phyloP scores from a whole-genome alignment of 2,888 invertebrate species.

The Muschampia staudingeri region DNA sequence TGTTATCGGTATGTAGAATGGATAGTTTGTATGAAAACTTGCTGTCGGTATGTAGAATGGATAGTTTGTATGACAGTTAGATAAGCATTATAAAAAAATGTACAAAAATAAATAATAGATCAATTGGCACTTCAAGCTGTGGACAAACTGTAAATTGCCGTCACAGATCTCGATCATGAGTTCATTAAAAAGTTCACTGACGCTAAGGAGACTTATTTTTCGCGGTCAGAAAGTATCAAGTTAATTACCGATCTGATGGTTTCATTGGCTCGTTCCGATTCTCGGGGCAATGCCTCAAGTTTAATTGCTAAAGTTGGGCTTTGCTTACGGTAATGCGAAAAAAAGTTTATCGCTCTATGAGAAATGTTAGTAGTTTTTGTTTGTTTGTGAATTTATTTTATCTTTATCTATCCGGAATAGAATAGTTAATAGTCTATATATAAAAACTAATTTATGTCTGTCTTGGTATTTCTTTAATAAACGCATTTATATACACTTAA shows the following conservation, averaged over 20 bases:
- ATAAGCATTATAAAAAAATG: neutral
- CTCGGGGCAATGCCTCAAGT: neutral
- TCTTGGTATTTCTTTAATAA: too few species aligned
- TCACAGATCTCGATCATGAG: neutral
- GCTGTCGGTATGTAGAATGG: too few species aligned
- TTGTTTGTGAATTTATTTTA: neutral
- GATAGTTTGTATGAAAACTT: too few species aligned
- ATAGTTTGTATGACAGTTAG: too few species aligned
- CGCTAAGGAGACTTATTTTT: neutral
- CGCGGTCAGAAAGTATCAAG: slow-evolving; percentile 1
- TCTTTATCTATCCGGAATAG: too few species aligned
- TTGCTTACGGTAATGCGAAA: neutral
- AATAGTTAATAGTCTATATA: too few species aligned
- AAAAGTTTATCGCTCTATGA: neutral
- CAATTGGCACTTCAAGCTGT: neutral
- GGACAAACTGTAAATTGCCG: neutral
- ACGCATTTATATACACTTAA: too few species aligned
- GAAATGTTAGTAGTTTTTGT: neutral
- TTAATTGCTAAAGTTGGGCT: slow-evolving; percentile 16
- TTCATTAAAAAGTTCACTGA: slow-evolving; percentile 7
- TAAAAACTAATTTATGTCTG: too few species aligned
- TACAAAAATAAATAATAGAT: neutral
- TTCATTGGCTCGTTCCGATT: neutral
- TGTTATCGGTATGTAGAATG: too few species aligned
- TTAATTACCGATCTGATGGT: slow-evolving; percentile 13